Conservation (phyloP, 2,888 invertebrate species). For the Halictus ligatus region DNA sequence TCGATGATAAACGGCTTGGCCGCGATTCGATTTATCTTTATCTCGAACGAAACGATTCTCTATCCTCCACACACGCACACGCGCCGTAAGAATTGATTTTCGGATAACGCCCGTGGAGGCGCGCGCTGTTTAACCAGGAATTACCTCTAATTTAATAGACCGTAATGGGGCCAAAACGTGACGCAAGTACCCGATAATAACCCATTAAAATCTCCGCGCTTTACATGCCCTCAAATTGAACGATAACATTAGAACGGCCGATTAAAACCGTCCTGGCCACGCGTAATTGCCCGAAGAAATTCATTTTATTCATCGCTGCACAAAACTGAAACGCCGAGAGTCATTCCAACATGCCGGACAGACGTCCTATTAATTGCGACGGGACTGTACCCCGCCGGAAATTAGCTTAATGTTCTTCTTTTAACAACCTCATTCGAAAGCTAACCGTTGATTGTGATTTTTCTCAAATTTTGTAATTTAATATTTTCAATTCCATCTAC, state of each 20-base stretch:
- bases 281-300: not conserved
- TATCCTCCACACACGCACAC: not conserved
- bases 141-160: slow-evolving; percentile 66
- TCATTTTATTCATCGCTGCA: not conserved
- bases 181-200: slow-evolving; percentile 65
- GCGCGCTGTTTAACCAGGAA: slow-evolving; percentile 59
- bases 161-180: slow-evolving; percentile 65
- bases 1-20: not conserved
- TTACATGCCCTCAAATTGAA: slow-evolving; percentile 49
- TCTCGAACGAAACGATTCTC: slow-evolving; percentile 1
- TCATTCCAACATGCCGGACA: not conserved
- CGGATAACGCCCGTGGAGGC: slow-evolving; percentile 50
- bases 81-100: slow-evolving; percentile 54
- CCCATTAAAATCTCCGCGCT: slow-evolving; percentile 58
- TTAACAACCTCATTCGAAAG: too few relatives aligned
- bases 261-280: not conserved
- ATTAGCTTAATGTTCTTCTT: too few relatives aligned
- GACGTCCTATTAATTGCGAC: too few relatives aligned
- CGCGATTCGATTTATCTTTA: slow-evolving; percentile 5
- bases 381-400: too few relatives aligned
- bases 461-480: too few relatives aligned
- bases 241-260: slow-evolving; percentile 49
- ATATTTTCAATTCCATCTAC: too few relatives aligned
- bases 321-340: not conserved
- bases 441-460: too few relatives aligned